Evolutionary conservation across 2,888 invertebrate genomes (phyloP).

Genomic region (Sphaerophoria rueppellii): DNA sequence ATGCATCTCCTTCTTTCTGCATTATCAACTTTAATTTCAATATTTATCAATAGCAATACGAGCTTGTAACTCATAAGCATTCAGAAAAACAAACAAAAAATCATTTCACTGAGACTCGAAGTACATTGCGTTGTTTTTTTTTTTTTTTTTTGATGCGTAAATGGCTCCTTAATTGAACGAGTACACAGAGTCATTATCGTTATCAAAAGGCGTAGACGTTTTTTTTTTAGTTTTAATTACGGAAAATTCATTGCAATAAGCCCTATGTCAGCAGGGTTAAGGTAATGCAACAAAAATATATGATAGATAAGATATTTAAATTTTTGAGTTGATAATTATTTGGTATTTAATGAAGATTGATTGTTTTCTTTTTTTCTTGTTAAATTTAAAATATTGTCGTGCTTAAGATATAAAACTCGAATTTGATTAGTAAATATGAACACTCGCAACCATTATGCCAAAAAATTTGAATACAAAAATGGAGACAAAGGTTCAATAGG

Average conservation of each 20-base stretch:
- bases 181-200: constrained; percentile 19
- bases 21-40: not conserved
- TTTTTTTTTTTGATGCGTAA: not conserved
- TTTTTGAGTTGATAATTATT: not conserved
- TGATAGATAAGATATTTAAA: not conserved
- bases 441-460: not conserved
- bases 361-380: too few species aligned
- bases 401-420: not conserved
- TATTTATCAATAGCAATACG: constrained; percentile 7
- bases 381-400: too few species aligned
- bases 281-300: constrained; percentile 19
- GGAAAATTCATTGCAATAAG: not conserved
- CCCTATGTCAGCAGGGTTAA: constrained; percentile 28
- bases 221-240: not conserved
- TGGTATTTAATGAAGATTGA: not conserved
- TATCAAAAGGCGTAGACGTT: constrained; percentile 8
- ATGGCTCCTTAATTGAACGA: constrained; percentile 11
- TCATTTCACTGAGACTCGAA: constrained; percentile 1
- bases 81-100: constrained; percentile 5
- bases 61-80: constrained; percentile 3
- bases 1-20: not conserved
- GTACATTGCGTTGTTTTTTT: not conserved
- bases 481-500: constrained; percentile 41
- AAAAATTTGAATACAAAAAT: constrained; percentile 15
- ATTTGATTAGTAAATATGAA: not conserved